These are phyloP conservation scores for Zaprionus obscuricornis DNA, from an alignment of 2,888 invertebrate genomes.

Conservation along the genomic window DNA sequence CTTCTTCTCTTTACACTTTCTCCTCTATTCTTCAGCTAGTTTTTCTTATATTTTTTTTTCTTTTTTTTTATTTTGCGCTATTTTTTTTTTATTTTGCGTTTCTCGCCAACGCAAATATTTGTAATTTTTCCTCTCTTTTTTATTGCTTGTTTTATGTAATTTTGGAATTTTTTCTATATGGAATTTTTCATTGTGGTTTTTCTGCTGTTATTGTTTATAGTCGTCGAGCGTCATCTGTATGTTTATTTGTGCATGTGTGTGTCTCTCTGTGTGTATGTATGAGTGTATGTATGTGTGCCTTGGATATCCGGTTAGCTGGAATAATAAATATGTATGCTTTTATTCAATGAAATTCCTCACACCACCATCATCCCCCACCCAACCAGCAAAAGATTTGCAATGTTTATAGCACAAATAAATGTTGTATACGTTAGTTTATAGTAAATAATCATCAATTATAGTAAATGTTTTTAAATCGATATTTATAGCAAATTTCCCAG, in stretches of 20 bases:
- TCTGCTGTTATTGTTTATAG: slow-evolving; percentile 42
- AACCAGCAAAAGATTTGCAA: no score
- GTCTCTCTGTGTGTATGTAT: not conserved
- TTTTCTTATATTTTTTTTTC: slow-evolving; percentile 17
- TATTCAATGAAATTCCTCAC: no score
- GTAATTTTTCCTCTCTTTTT: slow-evolving; percentile 50
- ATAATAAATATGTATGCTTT: slow-evolving; percentile 29
- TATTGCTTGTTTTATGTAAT: slow-evolving; percentile 54
- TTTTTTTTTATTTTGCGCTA: not conserved
- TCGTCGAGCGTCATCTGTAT: not conserved
- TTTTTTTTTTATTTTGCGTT: slow-evolving; percentile 35
- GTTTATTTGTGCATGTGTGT: slow-evolving; percentile 7
- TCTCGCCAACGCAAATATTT: slow-evolving; percentile 61
- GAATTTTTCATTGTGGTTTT: slow-evolving; percentile 44
- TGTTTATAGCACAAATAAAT: no score
- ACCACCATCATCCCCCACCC: no score
- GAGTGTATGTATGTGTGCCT: not conserved
- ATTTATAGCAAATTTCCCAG: no score
- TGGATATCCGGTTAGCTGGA: slow-evolving; percentile 37
- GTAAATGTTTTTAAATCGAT: no score
- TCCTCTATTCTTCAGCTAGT: not conserved
- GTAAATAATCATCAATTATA: no score
- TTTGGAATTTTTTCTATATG: slow-evolving; percentile 45
- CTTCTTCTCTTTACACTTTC: not conserved
- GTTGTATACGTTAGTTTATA: no score